phyloP scores from a whole-genome alignment of 2,888 invertebrate species.

The Argyresthia albistria region DNA sequence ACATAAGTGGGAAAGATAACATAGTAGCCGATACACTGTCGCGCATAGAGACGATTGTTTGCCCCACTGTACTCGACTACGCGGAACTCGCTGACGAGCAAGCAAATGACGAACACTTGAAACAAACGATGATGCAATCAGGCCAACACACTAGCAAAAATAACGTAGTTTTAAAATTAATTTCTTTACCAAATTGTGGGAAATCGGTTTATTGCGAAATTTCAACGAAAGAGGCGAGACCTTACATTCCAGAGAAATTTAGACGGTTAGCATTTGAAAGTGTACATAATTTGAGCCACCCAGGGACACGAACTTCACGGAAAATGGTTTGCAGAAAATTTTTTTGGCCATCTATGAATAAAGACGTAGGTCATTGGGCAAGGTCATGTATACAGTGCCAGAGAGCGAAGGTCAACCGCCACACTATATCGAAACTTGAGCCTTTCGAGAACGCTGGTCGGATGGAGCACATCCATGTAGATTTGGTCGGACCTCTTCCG shows the following conservation, averaged over 20 bases:
- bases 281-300: slow-evolving; percentile 1
- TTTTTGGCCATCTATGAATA: slow-evolving; percentile 3
- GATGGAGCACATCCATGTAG: slow-evolving; percentile 2
- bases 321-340: not conserved
- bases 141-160: not conserved
- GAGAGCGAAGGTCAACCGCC: not conserved
- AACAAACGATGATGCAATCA: not conserved
- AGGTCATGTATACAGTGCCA: not conserved
- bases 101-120: not conserved
- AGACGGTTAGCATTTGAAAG: not conserved
- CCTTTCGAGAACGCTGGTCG: not conserved
- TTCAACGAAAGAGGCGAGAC: not conserved
- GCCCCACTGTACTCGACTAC: slow-evolving; percentile 10
- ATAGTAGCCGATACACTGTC: slow-evolving; percentile 13
- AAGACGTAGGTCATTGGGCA: not conserved
- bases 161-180: not conserved
- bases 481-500: slow-evolving; percentile 6
- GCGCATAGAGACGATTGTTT: slow-evolving; percentile 12
- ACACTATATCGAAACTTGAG: not conserved
- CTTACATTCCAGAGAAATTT: not conserved
- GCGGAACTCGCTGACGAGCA: slow-evolving; percentile 9
- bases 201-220: not conserved
- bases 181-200: not conserved
- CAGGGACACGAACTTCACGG: not conserved
- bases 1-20: slow-evolving; percentile 11